Evolutionary conservation across 1,140 invertebrate species (phyloP).

Genomic region (Drosophila melanogaster): DNA sequence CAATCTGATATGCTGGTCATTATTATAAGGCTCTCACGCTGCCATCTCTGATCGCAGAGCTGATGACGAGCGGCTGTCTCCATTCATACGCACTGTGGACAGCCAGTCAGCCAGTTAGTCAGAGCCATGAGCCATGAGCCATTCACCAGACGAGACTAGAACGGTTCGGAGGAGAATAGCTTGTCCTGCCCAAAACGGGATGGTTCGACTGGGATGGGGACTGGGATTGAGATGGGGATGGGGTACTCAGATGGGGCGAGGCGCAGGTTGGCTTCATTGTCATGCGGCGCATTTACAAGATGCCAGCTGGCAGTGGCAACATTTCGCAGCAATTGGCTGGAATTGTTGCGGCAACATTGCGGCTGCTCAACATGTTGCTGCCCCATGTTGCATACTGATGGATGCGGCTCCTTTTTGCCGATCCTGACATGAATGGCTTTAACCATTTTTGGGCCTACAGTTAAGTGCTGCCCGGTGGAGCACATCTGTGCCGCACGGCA

Average conservation of each 20-base stretch:
- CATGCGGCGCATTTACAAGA: conserved; percentile 83
- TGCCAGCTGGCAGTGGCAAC: conserved; percentile 71
- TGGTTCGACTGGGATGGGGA: not conserved
- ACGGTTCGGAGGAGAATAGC: conserved; percentile 33
- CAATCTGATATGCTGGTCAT: not conserved
- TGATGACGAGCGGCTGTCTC: conserved; percentile 55
- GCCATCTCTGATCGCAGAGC: conserved; percentile 19
- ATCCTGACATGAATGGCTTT: conserved; percentile 74
- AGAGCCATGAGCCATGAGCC: conserved; percentile 39
- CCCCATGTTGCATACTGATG: conserved; percentile 80
- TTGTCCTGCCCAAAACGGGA: conserved; percentile 61
- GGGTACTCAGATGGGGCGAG: not conserved
- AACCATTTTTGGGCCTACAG: conserved; percentile 82
- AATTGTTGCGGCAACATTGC: conserved; percentile 80
- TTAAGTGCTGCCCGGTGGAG: conserved; percentile 60
- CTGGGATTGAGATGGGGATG: not conserved
- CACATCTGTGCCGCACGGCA: conserved; percentile 63
- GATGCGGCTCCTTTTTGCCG: conserved; percentile 72
- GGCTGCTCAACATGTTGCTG: conserved; percentile 71
- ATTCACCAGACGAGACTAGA: conserved; percentile 50
- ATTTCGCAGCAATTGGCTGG: conserved; percentile 71
- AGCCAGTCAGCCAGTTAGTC: conserved; percentile 22
- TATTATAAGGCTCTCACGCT: conserved; percentile 16
- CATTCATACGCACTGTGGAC: conserved; percentile 79
- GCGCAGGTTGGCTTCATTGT: conserved; percentile 64